A percentile compares a stretch with the other conserved stretches of the same genome.
These are phyloP conservation scores for Grus americana DNA, from an alignment of 2,113 vertebrate genomes.

Conservation along the genomic window DNA sequence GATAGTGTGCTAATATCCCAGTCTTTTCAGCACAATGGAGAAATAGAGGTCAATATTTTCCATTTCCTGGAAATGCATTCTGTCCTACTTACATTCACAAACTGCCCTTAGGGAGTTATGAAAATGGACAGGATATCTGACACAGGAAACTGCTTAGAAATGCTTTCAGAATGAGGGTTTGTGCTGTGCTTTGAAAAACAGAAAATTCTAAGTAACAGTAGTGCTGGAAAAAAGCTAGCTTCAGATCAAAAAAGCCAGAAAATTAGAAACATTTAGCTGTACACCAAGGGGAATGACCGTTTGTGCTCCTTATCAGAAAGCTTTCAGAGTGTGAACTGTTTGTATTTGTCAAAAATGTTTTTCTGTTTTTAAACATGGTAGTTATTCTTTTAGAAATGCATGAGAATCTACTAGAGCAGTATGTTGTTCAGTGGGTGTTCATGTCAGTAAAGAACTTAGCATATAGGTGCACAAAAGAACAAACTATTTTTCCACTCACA, in stretches of 20 bases:
- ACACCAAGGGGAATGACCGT: not conserved
- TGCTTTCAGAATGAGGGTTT: constrained; percentile 35
- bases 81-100: constrained; percentile 45
- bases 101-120: constrained; percentile 57
- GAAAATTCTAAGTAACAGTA: constrained; percentile 16
- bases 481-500: not conserved
- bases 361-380: not conserved
- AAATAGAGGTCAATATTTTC: constrained; percentile 63
- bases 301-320: not conserved
- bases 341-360: not conserved
- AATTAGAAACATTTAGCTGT: not conserved
- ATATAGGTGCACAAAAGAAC: not conserved
- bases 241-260: not conserved
- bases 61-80: constrained; percentile 65
- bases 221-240: not conserved
- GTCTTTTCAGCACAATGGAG: constrained; percentile 7
- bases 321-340: not conserved
- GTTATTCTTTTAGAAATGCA: not conserved
- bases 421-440: not conserved
- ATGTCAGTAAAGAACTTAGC: not conserved
- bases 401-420: accelerated
- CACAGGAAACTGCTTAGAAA: constrained; percentile 59
- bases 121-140: constrained; percentile 62
- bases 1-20: not conserved
- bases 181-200: constrained; percentile 25